Conservation (phyloP, 2,797 vertebrate species). For the Fistularia commersonii region DNA sequence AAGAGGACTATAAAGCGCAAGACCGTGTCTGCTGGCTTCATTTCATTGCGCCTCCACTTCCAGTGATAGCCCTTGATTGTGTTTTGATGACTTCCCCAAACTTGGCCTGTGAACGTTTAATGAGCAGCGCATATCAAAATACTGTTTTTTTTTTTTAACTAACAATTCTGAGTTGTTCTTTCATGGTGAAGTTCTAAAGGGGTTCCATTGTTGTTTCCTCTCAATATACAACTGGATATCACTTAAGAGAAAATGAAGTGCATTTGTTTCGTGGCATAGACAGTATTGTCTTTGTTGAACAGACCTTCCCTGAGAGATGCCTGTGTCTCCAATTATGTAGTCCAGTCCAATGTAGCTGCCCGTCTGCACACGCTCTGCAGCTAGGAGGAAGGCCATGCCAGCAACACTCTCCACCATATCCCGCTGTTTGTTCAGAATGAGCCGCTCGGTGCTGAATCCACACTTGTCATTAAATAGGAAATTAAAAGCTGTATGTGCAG, state of each 20-base stretch:
- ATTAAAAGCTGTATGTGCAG: conserved; percentile 79
- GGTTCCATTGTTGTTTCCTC: no score
- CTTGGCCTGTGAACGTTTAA: no score
- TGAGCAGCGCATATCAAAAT: no score
- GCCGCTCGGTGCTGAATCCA: conserved; percentile 88
- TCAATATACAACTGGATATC: not conserved
- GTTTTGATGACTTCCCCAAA: no score
- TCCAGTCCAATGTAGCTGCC: conserved; percentile 89
- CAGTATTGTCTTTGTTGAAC: conserved; percentile 6
- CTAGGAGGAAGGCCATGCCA: conserved; percentile 84
- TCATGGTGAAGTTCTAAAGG: no score
- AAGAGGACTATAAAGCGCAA: no score
- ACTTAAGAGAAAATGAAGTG: not conserved
- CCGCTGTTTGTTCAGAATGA: conserved; percentile 81
- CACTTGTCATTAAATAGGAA: conserved; percentile 96
- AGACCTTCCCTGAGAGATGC: conserved; percentile 85
- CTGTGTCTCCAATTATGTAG: conserved; percentile 91
- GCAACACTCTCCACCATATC: conserved; percentile 91
- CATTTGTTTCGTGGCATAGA: conserved; percentile 31
- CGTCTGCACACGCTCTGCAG: conserved; percentile 87
- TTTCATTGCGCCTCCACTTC: no score
- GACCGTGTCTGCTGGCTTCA: no score
- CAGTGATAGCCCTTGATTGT: no score
- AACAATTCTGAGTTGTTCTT: no score
- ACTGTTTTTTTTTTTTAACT: no score